These are phyloP conservation scores for Idaea straminata DNA, from an alignment of 2,888 invertebrate species.

Conservation along the genomic window DNA sequence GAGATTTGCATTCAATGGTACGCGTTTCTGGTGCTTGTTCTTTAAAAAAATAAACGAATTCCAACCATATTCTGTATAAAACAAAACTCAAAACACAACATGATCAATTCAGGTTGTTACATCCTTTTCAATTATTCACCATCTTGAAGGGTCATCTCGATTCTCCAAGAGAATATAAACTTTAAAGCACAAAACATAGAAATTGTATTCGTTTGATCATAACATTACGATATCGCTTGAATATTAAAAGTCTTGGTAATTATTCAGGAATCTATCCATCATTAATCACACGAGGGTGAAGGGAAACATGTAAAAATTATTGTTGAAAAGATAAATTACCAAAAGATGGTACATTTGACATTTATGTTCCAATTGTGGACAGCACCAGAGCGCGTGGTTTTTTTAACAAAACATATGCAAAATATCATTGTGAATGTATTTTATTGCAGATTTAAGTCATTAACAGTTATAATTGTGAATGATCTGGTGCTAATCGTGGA, in stretches of 20 bases:
- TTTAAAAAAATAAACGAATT: constrained; percentile 28
- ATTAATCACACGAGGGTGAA: constrained; percentile 76
- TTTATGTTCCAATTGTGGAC: constrained; percentile 51
- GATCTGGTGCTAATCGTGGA: constrained; percentile 41
- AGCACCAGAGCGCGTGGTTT: constrained; percentile 37
- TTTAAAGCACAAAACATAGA: constrained; percentile 37
- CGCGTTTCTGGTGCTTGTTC: constrained; percentile 65
- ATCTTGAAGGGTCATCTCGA: constrained; percentile 69
- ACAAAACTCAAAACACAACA: constrained; percentile 20
- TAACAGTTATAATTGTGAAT: constrained; percentile 23
- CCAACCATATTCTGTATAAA: constrained; percentile 25
- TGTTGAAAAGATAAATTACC: constrained; percentile 77
- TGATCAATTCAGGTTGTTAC: constrained; percentile 27
- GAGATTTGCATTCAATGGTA: constrained; percentile 77
- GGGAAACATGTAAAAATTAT: constrained; percentile 77
- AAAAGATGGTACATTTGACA: constrained; percentile 66
- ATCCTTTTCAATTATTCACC: constrained; percentile 35
- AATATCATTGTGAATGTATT: constrained; percentile 49
- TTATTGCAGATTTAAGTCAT: constrained; percentile 50
- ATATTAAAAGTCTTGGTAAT: constrained; percentile 81
- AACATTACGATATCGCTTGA: constrained; percentile 68
- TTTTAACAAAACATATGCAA: constrained; percentile 42
- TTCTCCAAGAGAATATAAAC: constrained; percentile 42
- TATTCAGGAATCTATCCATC: constrained; percentile 81
- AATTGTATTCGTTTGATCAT: constrained; percentile 33